Conservation (phyloP, 2,113 vertebrate genomes). For the Cyanoramphus novaezelandiae region DNA sequence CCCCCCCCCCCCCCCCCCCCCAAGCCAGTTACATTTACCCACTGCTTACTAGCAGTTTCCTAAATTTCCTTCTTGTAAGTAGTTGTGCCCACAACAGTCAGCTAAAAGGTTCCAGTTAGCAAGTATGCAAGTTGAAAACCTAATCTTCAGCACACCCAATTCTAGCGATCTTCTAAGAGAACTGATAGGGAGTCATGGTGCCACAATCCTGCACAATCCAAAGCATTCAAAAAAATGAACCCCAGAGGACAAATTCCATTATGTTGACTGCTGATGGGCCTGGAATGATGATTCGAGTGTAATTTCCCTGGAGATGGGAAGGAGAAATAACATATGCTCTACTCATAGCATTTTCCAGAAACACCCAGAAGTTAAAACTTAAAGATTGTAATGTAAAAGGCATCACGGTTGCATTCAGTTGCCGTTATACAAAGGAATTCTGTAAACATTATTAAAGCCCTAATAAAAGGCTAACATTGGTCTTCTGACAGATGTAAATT, state of each 20-base stretch:
- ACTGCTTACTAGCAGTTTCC: background rate
- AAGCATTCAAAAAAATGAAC: background rate
- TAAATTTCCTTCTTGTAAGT: background rate
- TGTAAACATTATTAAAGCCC: background rate
- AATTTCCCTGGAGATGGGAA: background rate
- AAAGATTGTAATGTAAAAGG: background rate
- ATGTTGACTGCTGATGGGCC: background rate
- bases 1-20: too few relatives aligned
- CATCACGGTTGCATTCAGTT: background rate
- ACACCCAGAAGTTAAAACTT: background rate
- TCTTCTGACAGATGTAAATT: background rate
- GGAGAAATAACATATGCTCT: background rate
- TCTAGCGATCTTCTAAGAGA: background rate
- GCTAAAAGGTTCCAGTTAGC: background rate
- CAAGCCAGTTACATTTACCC: background rate
- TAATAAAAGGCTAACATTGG: background rate
- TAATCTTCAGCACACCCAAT: background rate
- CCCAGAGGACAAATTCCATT: background rate
- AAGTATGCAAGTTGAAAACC: background rate
- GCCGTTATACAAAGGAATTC: background rate
- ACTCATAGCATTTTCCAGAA: background rate
- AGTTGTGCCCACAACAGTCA: background rate
- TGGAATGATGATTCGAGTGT: background rate
- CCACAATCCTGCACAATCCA: background rate
- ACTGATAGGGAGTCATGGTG: background rate